A percentile compares a stretch with the other conserved stretches of the same genome.
Conservation (phyloP, 2,888 invertebrate species). For the Anoplius nigerrimus region DNA sequence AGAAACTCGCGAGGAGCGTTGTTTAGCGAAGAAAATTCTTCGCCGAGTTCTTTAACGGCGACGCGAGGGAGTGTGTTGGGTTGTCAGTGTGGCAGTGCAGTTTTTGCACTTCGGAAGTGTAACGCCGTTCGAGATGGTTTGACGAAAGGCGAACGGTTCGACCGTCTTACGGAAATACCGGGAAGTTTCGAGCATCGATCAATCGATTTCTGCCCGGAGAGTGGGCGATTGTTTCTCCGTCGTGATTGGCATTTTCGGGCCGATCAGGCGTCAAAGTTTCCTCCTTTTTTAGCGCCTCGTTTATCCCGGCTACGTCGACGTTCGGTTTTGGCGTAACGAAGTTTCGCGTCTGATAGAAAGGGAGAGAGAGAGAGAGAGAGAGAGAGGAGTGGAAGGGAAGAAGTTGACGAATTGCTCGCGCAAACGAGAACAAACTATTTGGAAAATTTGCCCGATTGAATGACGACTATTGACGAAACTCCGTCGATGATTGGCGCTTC, state of each 20-base stretch:
- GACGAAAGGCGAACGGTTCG: background rate
- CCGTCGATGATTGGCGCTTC: too few relatives aligned
- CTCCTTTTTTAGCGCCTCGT: constrained; percentile 29
- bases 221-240: constrained; percentile 29
- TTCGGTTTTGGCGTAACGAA: constrained; percentile 30
- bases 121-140: too few relatives aligned
- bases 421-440: constrained; percentile 30
- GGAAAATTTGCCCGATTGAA: constrained; percentile 19
- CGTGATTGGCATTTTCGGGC: constrained; percentile 50
- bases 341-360: constrained; percentile 11
- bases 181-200: constrained; percentile 8
- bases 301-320: constrained; percentile 6
- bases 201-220: constrained; percentile 34
- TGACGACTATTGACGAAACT: background rate
- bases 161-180: constrained; percentile 18
- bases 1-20: too few relatives aligned
- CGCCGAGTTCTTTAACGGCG: too few relatives aligned
- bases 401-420: constrained; percentile 18
- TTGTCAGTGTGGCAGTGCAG: too few relatives aligned
- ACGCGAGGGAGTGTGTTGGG: too few relatives aligned
- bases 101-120: too few relatives aligned
- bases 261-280: constrained; percentile 19
- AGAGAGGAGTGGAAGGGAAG: constrained; percentile 19
- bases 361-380: constrained; percentile 13
- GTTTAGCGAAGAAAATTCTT: too few relatives aligned